Base-by-base conservation (phyloP, 2,797 vertebrate genomes). In the Pelochelys cantorii region DNA sequence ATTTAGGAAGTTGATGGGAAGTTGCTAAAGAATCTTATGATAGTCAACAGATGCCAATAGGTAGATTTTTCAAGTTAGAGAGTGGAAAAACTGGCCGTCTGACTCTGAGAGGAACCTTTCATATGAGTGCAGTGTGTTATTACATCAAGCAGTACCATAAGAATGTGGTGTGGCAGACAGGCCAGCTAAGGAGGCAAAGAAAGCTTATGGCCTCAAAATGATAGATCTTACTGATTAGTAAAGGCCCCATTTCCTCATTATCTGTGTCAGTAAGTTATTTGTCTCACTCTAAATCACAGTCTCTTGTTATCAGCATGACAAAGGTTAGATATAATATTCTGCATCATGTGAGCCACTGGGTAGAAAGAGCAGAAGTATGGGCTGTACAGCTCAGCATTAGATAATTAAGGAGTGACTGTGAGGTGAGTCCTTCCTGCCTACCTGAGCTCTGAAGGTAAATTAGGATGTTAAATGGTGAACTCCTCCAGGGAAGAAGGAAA, bases 121-220 rank as follows among this genome's bases (percentile, higher is more conserved):
- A 3, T 14, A 42, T 10, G 23, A 6, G 29, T n/a, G 22, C 8
- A 0, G 0, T 23, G 1, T 11, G 22, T 42, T 86, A 1, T 4
- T 34, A 71, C n/a, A 71, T 8, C 18, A 0, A 2, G 5, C 6
- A 17, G 7, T 3, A 17, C 5, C 55, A 74, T 27, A 0, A 3
- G 7, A 12, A n/a, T 3, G 1, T 29, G 0, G 15, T 2, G 1
- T 31, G 22, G 5, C 25, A 59, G 80, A 37, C 42, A 0, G 1
- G 27, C 3, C 27, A 87, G 18, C 3, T 12, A 10, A 52, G 27
- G 2, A 78, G 55, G 31, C 11, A 14, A 0, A 0, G 15, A 0
- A 17, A 56, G 34, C 10, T 71, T 34, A 71, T 71, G n/a, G 18
- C 18, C 18, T 81, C 79, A 34, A 20, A 89, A 31, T 79, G 2